Percentiles rank a stretch among this genome's conserved stretches.
Conservation (phyloP, 2,113 vertebrate species). For the Epinephelus lanceolatus region DNA sequence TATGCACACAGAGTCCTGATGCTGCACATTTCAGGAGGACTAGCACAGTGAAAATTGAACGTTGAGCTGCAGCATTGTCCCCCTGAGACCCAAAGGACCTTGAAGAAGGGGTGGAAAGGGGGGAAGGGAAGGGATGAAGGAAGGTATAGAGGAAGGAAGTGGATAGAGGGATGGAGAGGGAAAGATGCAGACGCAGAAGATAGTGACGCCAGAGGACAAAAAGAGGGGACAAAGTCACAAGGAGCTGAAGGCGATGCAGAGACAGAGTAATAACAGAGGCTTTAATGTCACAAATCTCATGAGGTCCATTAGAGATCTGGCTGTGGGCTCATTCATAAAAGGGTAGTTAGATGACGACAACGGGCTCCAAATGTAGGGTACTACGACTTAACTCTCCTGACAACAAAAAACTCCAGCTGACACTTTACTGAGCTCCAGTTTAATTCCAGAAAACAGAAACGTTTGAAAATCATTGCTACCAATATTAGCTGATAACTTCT, state of each 20-base stretch:
- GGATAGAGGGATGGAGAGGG: neutral
- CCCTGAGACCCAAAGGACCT: slow-evolving; percentile 48
- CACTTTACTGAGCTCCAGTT: neutral
- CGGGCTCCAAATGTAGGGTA: neutral
- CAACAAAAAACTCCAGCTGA: neutral
- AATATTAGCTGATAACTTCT: neutral
- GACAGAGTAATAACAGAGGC: neutral
- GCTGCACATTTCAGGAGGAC: slow-evolving; percentile 51
- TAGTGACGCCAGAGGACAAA: neutral
- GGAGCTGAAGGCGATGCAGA: neutral
- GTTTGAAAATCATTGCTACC: too few species aligned
- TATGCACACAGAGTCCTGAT: slow-evolving; percentile 38
- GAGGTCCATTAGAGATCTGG: neutral
- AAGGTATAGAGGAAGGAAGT: neutral
- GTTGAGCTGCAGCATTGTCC: slow-evolving; percentile 18
- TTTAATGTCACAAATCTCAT: slow-evolving; percentile 8
- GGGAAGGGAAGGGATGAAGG: neutral
- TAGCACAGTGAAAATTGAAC: slow-evolving; percentile 34
- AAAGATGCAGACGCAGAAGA: slow-evolving; percentile 7
- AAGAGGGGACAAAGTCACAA: neutral
- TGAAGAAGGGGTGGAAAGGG: slow-evolving; percentile 1
- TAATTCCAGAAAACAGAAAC: neutral
- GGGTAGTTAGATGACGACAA: neutral
- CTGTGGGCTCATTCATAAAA: slow-evolving; percentile 22
- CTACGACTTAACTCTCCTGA: neutral